Evolutionary conservation across 2,888 invertebrate genomes (phyloP).

Genomic region (Diarsia mendica): DNA sequence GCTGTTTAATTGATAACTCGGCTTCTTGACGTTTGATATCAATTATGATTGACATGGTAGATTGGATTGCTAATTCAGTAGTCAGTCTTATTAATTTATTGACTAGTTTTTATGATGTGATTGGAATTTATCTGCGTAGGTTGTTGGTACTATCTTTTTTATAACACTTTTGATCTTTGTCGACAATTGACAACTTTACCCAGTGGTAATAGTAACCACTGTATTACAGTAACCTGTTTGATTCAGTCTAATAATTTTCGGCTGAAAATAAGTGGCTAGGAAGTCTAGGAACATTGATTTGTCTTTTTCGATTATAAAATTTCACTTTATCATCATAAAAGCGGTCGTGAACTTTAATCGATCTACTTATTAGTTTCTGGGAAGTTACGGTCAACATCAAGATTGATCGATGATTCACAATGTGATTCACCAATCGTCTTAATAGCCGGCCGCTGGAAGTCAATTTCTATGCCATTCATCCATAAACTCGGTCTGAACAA

Average conservation of each 20-base stretch:
- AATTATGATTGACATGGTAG: conserved; percentile 63
- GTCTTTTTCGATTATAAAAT: conserved; percentile 3
- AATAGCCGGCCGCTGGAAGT: conserved; percentile 59
- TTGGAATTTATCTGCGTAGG: conserved; percentile 19
- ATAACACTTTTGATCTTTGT: background rate
- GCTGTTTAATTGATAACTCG: conserved; percentile 68
- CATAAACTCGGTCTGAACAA: conserved; percentile 65
- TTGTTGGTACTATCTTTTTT: background rate
- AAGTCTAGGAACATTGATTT: conserved; percentile 7
- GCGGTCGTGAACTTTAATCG: conserved; percentile 58
- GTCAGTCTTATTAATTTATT: conserved; percentile 34
- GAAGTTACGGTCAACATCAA: conserved; percentile 67
- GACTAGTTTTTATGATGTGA: conserved; percentile 17
- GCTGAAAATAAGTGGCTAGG: background rate
- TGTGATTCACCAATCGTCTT: conserved; percentile 68
- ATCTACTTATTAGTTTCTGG: conserved; percentile 68
- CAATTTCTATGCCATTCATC: conserved; percentile 65
- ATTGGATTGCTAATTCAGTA: conserved; percentile 48
- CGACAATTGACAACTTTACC: background rate
- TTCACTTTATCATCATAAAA: conserved; percentile 36
- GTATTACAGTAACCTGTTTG: conserved; percentile 16
- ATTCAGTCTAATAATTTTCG: conserved; percentile 31
- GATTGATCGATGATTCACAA: conserved; percentile 74
- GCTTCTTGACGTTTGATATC: conserved; percentile 65
- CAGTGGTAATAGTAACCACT: background rate